Evolutionary conservation across 2,888 invertebrate genomes (phyloP), one percentile per base, ranked within the genome.

Genomic region (Anorthoa munda): DNA sequence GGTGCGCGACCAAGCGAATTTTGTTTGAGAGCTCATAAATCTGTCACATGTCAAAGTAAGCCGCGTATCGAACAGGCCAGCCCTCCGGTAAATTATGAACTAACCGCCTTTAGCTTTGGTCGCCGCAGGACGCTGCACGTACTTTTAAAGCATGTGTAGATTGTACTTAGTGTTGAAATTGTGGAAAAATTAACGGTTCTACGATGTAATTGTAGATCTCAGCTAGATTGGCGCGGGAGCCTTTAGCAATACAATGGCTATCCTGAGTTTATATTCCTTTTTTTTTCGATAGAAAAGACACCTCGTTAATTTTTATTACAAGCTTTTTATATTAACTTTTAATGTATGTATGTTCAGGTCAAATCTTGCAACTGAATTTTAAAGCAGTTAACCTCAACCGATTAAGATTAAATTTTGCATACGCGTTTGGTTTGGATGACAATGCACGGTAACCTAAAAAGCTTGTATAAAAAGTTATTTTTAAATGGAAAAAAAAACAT

Each of bases 11-110:
- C 86, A 89, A 90, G 92, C 92, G 94, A 92, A 93, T 95, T 94
- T 94, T 87, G 89, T 90, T 90, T 93, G 95, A 95, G 93, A 91
- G 94, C 91, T 92, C 93, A 95, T 96, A 96, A 96, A 96, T 96
- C 93, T 94, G 94, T 94, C 95, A 95, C 76, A 81, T 91, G 95
- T 95, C 96, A 95, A 95, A 95, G 91, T 96, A 95, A 96, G 95
- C 95, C 94, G 91, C 93, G 95, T 95, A 96, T 95, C 96, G 96
- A 95, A 88, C 91, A 87, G 84, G 81, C 91, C 96, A 95, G 95
- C 92, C 93, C 90, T 86, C 88, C 89, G 87, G 92, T 95, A 94
- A 95, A 95, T 95, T 95, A 95, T 94, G 93, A 93, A 94, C 93
- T 94, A 91, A 87, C 86, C 87, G 91, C 90, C 88, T 88, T 88